These are phyloP conservation scores for Manis javanica DNA, from an alignment of 2,797 vertebrate species.

Conservation along the genomic window DNA sequence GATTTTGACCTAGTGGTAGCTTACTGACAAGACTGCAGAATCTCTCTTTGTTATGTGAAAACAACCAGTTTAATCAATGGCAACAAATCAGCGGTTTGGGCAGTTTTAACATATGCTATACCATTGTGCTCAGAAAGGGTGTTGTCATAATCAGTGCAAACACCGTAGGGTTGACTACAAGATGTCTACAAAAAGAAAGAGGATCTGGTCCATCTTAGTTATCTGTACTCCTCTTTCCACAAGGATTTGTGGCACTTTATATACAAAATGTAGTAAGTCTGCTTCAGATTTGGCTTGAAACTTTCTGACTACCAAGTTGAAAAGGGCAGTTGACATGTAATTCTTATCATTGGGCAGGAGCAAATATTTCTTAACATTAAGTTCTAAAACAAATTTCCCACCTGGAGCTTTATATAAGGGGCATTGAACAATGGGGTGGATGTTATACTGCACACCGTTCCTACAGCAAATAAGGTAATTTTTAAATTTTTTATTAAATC, in stretches of 20 bases:
- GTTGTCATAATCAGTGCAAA: not conserved
- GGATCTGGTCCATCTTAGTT: not conserved
- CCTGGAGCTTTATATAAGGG: not conserved
- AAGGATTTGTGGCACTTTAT: conserved; percentile 16
- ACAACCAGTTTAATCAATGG: conserved; percentile 9
- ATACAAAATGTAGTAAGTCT: not conserved
- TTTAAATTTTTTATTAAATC: conserved; percentile 18
- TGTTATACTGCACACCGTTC: not conserved
- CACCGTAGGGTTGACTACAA: not conserved
- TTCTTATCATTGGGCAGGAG: not conserved
- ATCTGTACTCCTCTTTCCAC: not conserved
- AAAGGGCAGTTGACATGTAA: not conserved
- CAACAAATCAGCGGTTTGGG: not conserved
- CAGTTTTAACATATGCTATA: not conserved
- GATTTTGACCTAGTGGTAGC: conserved; percentile 12
- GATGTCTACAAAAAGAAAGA: not conserved
- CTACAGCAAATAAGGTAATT: not conserved
- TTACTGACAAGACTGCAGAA: conserved; percentile 23
- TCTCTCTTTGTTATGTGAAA: conserved; percentile 34
- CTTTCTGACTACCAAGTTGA: not conserved
- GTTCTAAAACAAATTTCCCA: conserved; percentile 22
- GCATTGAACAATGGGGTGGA: not conserved
- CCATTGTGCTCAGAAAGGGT: not conserved
- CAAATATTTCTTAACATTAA: conserved; percentile 32
- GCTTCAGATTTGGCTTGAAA: not conserved